These are phyloP conservation scores for Momotus momota DNA, from an alignment of 2,797 vertebrate genomes.

Conservation along the genomic window DNA sequence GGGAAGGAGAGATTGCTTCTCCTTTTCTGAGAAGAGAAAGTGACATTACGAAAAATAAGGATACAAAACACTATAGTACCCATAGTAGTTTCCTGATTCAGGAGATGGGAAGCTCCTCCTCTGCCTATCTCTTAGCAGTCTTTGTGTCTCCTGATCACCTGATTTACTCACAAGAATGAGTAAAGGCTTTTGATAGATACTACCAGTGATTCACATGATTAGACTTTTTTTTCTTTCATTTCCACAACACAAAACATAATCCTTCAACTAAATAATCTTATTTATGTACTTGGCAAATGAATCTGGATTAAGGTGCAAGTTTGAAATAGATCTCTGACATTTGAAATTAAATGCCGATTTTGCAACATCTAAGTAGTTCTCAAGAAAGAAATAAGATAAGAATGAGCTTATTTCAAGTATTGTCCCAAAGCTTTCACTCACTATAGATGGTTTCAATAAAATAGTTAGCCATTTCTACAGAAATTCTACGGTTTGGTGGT, in stretches of 20 bases:
- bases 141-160: not conserved
- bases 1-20: not conserved
- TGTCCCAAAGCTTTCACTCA: not conserved
- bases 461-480: not conserved
- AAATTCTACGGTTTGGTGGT: not conserved
- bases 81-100: not conserved
- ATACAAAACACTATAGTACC: not conserved
- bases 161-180: not conserved
- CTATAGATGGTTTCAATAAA: not conserved
- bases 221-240: not conserved
- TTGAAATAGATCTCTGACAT: not conserved
- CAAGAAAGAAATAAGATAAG: not conserved
- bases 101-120: not conserved
- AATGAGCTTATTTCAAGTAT: not conserved
- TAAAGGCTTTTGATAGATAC: not conserved
- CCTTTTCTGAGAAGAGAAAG: not conserved
- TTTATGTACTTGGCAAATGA: slow-evolving; percentile 11
- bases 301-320: not conserved
- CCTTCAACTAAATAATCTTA: not conserved
- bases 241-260: not conserved
- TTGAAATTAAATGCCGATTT: not conserved
- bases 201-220: not conserved
- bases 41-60: not conserved
- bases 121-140: not conserved
- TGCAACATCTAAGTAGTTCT: not conserved